Evolutionary conservation across 2,113 vertebrate species (phyloP).

Genomic region (Aplodontia rufa): DNA sequence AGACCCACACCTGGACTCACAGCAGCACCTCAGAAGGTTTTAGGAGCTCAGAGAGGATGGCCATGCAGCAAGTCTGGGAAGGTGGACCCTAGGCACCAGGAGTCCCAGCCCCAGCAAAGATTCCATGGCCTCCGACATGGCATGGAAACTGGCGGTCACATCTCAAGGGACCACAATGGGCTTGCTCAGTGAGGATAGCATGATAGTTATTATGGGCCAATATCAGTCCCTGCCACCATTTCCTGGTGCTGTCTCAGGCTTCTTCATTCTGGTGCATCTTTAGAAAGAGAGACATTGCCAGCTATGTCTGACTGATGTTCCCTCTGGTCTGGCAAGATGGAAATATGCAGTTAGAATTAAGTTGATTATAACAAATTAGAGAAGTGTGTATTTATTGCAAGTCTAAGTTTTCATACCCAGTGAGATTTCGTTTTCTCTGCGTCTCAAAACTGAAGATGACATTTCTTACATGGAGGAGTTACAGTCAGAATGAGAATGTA

Average conservation of each 20-base stretch:
- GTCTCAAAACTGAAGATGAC: slow-evolving; percentile 11
- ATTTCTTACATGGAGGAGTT: not conserved
- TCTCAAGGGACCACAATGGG: not conserved
- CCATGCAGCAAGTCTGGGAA: not conserved
- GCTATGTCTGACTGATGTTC: not conserved
- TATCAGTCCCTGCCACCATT: not conserved
- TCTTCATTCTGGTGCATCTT: not conserved
- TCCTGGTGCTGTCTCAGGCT: not conserved
- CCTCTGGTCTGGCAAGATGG: not conserved
- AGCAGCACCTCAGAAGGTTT: not conserved
- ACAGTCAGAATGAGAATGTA: not conserved
- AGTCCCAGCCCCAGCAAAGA: not conserved
- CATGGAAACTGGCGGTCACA: not conserved
- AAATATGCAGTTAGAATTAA: not conserved
- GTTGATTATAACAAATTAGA: not conserved
- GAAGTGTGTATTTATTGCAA: not conserved
- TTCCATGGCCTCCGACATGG: fast-evolving
- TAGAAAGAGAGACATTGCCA: not conserved
- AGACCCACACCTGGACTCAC: not conserved
- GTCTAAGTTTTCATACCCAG: not conserved
- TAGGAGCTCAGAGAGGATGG: not conserved
- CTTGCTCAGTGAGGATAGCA: not conserved
- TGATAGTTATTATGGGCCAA: fast-evolving
- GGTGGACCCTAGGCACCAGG: fast-evolving
- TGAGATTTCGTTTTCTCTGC: not conserved